phyloP scores from a whole-genome alignment of 1,140 invertebrate genomes.

The Lasioglossum albipes region DNA sequence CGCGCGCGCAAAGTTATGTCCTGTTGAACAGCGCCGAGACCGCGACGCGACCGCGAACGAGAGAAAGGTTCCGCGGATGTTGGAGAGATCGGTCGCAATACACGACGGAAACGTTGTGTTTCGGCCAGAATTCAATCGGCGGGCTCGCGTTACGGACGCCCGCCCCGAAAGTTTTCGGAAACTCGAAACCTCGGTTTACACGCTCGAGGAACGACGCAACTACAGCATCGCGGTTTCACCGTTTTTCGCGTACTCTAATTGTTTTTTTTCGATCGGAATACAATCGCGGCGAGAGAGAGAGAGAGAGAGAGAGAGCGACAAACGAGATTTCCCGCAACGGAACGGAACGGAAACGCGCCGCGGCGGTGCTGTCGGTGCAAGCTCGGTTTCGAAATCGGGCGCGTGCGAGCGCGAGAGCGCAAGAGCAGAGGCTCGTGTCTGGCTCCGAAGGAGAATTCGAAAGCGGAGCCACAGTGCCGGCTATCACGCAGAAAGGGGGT shows the following conservation, averaged over 20 bases:
- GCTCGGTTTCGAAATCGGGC: neutral
- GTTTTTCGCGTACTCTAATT: neutral
- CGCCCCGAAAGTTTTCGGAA: too few relatives aligned
- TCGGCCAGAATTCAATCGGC: too few relatives aligned
- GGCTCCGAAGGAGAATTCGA: neutral
- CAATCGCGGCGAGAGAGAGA: neutral
- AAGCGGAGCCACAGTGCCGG: neutral
- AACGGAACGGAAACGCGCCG: neutral
- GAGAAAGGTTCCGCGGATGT: neutral
- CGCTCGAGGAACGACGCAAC: neutral
- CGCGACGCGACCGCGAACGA: neutral
- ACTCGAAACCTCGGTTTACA: too few relatives aligned
- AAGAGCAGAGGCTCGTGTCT: too few relatives aligned
- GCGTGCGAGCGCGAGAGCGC: neutral
- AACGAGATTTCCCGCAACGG: neutral
- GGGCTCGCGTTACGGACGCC: too few relatives aligned
- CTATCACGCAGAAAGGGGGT: constrained; percentile 16
- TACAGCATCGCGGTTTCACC: neutral
- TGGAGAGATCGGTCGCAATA: too few relatives aligned
- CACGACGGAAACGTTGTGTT: too few relatives aligned
- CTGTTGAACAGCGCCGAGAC: too few relatives aligned
- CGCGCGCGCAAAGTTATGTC: too few relatives aligned
- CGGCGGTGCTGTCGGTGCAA: too few relatives aligned
- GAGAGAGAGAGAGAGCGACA: too few relatives aligned
- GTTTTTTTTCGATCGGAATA: neutral